Base-by-base conservation (phyloP, 92 coral and sea anemone species). In the Epizoanthus illoricatus region DNA sequence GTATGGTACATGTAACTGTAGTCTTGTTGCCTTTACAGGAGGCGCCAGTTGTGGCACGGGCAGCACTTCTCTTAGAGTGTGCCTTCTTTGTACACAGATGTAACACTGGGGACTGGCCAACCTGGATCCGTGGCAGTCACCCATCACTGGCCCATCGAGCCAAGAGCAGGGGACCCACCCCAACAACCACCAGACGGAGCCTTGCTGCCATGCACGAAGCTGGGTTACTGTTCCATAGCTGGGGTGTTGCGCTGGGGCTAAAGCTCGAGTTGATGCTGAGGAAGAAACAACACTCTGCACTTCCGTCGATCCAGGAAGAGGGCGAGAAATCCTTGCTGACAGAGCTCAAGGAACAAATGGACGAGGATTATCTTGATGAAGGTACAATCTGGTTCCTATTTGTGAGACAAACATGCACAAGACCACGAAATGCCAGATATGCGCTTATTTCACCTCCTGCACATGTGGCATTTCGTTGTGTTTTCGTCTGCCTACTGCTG, bases 151-250 rank as follows among this genome's bases (percentile, higher is more conserved):
- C 96, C 42, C 93, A 90, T 54, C 94, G 98, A 4, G 87, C 91
- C 5, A 88, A 85, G 28, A 88, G 89, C 59, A 89, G 87, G 69
- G 92, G 94, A 0, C 89, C 93, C 75, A 87, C 93, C 15, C 80
- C 86, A 20, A 89, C 91, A 1, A 93, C 97, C 18, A 97, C 94
- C 33, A 89, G 98, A 60, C 97, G 98, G 61, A 97, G 94, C 71
- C 94, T 97, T 8, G 93, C 89, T 5, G 97, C 97, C 72, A 97
- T 94, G 94, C 98, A 97, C 84, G 99, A 97, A 72, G 99, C 99
- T 52, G 99, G 99, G 12, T 59, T 86, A 65, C 82, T 97, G 88
- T 97, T 97, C 76, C 97, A 91, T 71, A 89, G 90, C 62, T 97
- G 99, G 99, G 99, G 98, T 21, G 93, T 94, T 57, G 99, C 98